phyloP scores from a whole-genome alignment of 2,113 vertebrate species.

The Puffinus mauretanicus region DNA sequence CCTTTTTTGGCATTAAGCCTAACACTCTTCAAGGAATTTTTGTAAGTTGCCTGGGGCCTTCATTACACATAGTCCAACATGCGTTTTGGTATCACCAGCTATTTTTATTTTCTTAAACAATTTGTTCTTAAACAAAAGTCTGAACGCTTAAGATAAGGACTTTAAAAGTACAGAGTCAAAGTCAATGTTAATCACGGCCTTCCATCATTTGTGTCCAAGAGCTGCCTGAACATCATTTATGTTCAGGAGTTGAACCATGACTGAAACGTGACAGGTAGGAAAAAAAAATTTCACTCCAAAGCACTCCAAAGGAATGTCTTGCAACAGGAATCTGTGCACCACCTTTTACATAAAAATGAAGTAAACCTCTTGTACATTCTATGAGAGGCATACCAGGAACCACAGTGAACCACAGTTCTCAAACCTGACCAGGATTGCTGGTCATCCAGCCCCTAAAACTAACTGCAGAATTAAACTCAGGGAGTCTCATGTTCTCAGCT shows the following conservation, averaged over 20 bases:
- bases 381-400: neutral
- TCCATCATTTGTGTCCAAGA: neutral
- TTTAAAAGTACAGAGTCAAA: neutral
- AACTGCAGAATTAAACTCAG: neutral
- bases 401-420: neutral
- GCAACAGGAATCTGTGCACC: neutral
- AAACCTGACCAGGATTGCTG: neutral
- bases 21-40: neutral
- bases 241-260: neutral
- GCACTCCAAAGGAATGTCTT: neutral
- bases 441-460: neutral
- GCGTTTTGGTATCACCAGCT: neutral
- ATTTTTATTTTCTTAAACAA: constrained; percentile 15
- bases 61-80: neutral
- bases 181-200: neutral
- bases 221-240: neutral
- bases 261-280: neutral
- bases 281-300: neutral
- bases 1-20: neutral
- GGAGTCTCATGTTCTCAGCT: neutral
- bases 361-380: neutral
- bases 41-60: neutral
- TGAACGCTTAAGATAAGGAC: neutral
- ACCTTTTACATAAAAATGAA: constrained; percentile 8
- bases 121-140: neutral